phyloP scores from a whole-genome alignment of 1,140 invertebrate genomes.

The Saccostrea glomerata region DNA sequence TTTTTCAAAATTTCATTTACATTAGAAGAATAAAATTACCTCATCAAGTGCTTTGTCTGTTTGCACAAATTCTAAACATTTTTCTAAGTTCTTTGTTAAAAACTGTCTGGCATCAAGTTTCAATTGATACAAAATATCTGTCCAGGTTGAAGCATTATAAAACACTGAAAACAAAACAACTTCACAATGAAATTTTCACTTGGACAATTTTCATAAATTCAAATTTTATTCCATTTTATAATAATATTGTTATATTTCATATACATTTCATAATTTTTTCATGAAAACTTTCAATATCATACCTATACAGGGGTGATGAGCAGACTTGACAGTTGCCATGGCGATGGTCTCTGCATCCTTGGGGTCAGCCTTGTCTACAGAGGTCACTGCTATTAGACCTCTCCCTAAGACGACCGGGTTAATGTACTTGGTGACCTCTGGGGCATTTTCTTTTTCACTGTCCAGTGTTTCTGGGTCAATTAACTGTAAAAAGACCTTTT shows the following conservation, averaged over 20 bases:
- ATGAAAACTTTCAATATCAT: constrained; percentile 26
- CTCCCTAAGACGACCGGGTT: constrained; percentile 64
- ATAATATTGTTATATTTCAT: too few species aligned
- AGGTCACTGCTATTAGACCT: constrained; percentile 65
- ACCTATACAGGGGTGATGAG: constrained; percentile 77
- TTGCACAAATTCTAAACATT: constrained; percentile 60
- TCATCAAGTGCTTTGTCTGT: constrained; percentile 58
- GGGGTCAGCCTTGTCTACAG: constrained; percentile 67
- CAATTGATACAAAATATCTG: constrained; percentile 70
- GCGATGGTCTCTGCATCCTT: constrained; percentile 73
- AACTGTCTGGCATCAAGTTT: constrained; percentile 71
- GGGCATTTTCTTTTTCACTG: constrained; percentile 60
- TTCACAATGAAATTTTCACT: too few species aligned
- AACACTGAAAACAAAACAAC: constrained; percentile 61
- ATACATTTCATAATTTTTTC: too few species aligned
- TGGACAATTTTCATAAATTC: not conserved
- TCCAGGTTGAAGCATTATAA: constrained; percentile 68
- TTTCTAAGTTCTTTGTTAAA: constrained; percentile 59
- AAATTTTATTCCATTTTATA: too few species aligned
- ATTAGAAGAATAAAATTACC: too few species aligned
- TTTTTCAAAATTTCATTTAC: not conserved
- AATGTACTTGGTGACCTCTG: constrained; percentile 60
- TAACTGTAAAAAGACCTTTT: constrained; percentile 57
- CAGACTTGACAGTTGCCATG: constrained; percentile 67
- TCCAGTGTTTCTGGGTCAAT: constrained; percentile 59